Base-by-base conservation (phyloP, 2,888 invertebrate species). In the Portevinia maculata region DNA sequence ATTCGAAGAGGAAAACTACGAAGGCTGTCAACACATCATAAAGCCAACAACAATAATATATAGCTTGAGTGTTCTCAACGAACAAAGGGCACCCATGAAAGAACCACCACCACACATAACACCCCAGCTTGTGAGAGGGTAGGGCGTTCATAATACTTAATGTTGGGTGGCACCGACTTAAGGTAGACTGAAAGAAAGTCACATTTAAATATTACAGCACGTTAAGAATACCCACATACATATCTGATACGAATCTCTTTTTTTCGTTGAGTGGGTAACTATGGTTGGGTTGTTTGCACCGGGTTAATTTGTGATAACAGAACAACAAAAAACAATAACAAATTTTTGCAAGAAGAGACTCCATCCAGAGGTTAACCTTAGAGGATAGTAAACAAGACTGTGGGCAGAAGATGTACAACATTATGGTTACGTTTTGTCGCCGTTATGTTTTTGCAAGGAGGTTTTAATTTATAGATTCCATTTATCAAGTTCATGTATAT, bases 221-320 rank as follows among this genome's bases (percentile, higher is more conserved):
- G 13, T 46, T 17, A 60, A 19, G 41, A 44, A 41, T 32, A 11
- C 13, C 39, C 24, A 11, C 13, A 8, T 15, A 11, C 13, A 8
- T 13, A 21, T 65, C 41, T 21, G 52, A 65, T 21, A 65, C 52
- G 21, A 15, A 53, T 13, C 9, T 1, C 15, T 28, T 28, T 3
- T 52, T 34, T 32, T 19, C 17, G 17, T 52, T 9, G 41, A 41
- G 9, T 46, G 30, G 32, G 13, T 32, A 34, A 41, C 67, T 55
- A 7, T 32, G 52, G 30, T 32, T n/a, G 41, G 30, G 41, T 17
- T 41, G 9, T 15, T 65, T 30, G 52, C 17, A 17, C 17, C 21
- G 39, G 52, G 50, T 41, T 52, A 30, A 65, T 65, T 52, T 65
- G 3, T 32, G 46, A 46, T 28, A 24, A 24, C 24, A 50, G 8